Conservation (phyloP, 2,797 vertebrate genomes). For the Chelon labrosus region DNA sequence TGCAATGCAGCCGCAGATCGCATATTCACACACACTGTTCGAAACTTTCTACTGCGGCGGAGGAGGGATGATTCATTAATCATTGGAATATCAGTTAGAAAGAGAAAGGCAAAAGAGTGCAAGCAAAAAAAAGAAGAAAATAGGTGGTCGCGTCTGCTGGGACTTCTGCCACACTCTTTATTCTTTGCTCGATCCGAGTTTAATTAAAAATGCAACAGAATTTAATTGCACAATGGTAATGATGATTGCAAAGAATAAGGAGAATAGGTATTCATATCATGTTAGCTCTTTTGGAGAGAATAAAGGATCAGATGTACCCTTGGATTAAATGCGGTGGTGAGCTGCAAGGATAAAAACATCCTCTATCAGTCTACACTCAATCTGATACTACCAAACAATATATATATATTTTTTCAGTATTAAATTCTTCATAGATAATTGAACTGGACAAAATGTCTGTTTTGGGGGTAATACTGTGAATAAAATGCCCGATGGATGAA, state of each 20-base stretch:
- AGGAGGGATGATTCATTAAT: neutral
- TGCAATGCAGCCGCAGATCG: neutral
- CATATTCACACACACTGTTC: constrained; percentile 4
- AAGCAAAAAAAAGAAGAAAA: too few relatives aligned
- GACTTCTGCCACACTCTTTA: neutral
- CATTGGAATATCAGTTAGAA: constrained; percentile 8
- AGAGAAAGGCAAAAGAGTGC: neutral
- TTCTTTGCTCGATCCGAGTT: neutral
- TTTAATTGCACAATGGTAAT: too few relatives aligned
- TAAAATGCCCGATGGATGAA: constrained; percentile 10
- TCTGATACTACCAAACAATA: neutral
- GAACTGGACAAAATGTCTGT: neutral
- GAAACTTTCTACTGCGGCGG: neutral
- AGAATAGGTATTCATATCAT: too few relatives aligned
- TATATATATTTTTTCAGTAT: neutral
- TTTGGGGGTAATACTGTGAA: neutral
- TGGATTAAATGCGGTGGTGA: neutral
- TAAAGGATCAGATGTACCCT: neutral
- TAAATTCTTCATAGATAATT: neutral
- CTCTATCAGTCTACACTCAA: neutral
- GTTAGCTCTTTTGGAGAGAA: neutral
- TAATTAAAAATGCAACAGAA: neutral
- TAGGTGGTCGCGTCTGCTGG: neutral
- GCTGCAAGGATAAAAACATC: neutral
- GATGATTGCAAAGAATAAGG: too few relatives aligned